Evolutionary conservation across 2,113 vertebrate genomes (phyloP).

Genomic region (Geothlypis trichas): DNA sequence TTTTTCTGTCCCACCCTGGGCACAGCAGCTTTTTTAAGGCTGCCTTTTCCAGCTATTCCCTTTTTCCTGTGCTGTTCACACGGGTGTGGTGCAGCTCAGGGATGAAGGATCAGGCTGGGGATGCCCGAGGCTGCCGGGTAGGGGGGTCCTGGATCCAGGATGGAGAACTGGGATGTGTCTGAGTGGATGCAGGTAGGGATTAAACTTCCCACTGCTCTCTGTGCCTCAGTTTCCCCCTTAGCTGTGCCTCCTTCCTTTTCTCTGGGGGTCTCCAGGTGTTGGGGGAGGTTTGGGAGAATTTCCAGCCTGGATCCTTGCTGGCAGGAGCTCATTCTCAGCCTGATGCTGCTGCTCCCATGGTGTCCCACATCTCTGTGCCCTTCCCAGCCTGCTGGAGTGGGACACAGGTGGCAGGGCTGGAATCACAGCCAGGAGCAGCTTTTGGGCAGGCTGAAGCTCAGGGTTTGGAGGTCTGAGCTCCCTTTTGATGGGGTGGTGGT

Average conservation of each 20-base stretch:
- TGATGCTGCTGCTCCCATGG: not conserved
- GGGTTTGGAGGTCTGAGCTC: not conserved
- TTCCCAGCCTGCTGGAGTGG: not conserved
- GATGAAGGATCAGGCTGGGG: not conserved
- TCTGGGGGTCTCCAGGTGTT: not conserved
- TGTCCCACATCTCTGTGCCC: not conserved
- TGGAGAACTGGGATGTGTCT: not conserved
- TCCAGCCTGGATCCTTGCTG: rapidly evolving
- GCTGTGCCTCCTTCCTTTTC: not conserved
- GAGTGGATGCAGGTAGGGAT: not conserved
- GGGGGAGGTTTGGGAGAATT: not conserved
- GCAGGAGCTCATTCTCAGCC: not conserved
- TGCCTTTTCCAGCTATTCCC: not conserved
- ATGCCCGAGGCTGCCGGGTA: rapidly evolving
- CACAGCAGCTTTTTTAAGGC: constrained; percentile 16
- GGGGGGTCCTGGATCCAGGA: rapidly evolving
- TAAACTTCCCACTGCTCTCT: rapidly evolving
- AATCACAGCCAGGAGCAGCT: not conserved
- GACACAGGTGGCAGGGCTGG: not conserved
- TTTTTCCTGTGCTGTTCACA: not conserved
- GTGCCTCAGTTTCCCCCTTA: not conserved
- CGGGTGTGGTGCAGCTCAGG: rapidly evolving
- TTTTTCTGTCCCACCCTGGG: constrained; percentile 49
- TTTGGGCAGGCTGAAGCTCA: rapidly evolving
- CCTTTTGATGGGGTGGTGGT: not conserved